Conservation (phyloP, 2,888 invertebrate genomes). For the Caenorhabditis becei region DNA sequence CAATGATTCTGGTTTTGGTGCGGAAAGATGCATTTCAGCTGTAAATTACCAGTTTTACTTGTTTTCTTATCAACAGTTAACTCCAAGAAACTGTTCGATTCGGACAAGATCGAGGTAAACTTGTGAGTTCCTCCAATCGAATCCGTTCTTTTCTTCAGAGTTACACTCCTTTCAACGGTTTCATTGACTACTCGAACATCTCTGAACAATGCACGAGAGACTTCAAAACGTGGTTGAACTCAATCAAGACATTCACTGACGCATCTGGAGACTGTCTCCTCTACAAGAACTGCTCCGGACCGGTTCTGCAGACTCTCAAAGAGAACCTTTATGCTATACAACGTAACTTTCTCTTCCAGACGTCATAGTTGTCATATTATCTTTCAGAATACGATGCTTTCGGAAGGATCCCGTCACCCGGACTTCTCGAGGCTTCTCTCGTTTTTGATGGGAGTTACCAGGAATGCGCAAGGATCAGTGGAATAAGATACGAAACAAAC, state of each 20-base stretch:
- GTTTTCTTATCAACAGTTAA: background rate
- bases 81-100: slow-evolving; percentile 16
- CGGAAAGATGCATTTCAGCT: slow-evolving; percentile 11
- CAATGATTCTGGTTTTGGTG: slow-evolving; percentile 21
- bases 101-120: slow-evolving; percentile 32
- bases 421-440: slow-evolving; percentile 33
- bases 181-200: slow-evolving; percentile 23
- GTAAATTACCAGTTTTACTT: background rate
- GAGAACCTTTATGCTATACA: slow-evolving; percentile 27
- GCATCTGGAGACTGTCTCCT: slow-evolving; percentile 18
- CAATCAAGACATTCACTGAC: slow-evolving; percentile 8
- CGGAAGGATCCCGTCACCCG: slow-evolving; percentile 48
- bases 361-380: no score
- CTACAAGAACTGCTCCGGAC: slow-evolving; percentile 13
- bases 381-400: slow-evolving; percentile 59
- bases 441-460: slow-evolving; percentile 53
- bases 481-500: slow-evolving; percentile 55
- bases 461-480: slow-evolving; percentile 53
- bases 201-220: slow-evolving; percentile 26
- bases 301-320: slow-evolving; percentile 3
- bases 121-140: background rate
- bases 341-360: no score
- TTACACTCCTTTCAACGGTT: background rate
- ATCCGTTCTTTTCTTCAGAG: no score
- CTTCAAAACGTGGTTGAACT: slow-evolving; percentile 29